phyloP scores from a whole-genome alignment of 2,888 invertebrate genomes.

The Volucella inflata region DNA sequence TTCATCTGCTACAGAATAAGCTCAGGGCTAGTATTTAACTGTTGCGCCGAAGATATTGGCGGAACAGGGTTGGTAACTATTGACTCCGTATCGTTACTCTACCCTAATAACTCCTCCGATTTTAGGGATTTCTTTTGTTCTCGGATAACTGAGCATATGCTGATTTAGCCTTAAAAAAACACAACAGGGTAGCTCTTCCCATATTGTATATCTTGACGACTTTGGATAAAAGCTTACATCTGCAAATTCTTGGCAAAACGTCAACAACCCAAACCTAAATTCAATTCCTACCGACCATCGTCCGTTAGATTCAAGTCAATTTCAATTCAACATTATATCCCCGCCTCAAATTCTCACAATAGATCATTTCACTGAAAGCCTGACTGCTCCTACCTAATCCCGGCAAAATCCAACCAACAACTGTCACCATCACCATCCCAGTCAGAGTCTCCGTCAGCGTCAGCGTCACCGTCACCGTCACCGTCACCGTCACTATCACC shows the following conservation, averaged over 20 bases:
- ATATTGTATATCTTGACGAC: too few relatives aligned
- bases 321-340: constrained; percentile 36
- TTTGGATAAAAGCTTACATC: neutral
- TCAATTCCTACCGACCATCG: neutral
- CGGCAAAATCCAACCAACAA: neutral
- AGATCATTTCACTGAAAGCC: constrained; percentile 56
- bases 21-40: too few relatives aligned
- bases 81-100: too few relatives aligned
- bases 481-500: neutral
- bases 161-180: too few relatives aligned
- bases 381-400: constrained; percentile 38
- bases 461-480: neutral
- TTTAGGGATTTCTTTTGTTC: too few relatives aligned
- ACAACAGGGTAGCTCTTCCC: too few relatives aligned
- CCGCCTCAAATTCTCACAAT: constrained; percentile 57
- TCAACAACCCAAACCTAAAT: constrained; percentile 8
- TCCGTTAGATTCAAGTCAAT: constrained; percentile 4
- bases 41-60: too few relatives aligned
- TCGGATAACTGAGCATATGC: too few relatives aligned
- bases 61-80: too few relatives aligned
- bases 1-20: too few relatives aligned
- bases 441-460: neutral
- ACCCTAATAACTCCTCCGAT: too few relatives aligned
- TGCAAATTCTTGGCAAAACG: constrained; percentile 6
- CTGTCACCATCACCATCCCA: too few relatives aligned